Conservation (phyloP, 2,797 vertebrate genomes). For the Odontamblyopus lacepedii region DNA sequence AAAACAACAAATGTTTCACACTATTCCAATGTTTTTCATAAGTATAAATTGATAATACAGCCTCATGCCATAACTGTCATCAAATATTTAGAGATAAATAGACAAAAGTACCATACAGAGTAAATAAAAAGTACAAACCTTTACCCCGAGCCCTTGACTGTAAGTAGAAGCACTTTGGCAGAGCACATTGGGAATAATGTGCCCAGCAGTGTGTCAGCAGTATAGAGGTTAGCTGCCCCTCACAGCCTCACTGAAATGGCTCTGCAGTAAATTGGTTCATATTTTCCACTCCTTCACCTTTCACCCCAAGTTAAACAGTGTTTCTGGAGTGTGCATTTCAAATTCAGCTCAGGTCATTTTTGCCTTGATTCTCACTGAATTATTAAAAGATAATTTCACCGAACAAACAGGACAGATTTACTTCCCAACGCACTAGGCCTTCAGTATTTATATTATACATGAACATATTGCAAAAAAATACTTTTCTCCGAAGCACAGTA, state of each 20-base stretch:
- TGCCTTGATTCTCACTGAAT: slow-evolving; percentile 25
- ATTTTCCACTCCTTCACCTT: slow-evolving; percentile 21
- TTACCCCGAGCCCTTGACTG: slow-evolving; percentile 2
- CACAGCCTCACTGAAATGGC: slow-evolving; percentile 26
- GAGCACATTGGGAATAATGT: slow-evolving; percentile 21
- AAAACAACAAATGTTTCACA: background rate
- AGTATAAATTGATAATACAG: background rate
- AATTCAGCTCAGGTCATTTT: slow-evolving; percentile 22
- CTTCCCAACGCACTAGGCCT: slow-evolving; percentile 10
- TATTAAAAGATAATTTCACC: slow-evolving; percentile 21
- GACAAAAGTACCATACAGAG: background rate
- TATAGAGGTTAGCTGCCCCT: slow-evolving; percentile 32
- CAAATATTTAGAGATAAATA: background rate
- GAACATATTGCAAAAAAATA: background rate
- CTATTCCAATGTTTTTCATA: background rate
- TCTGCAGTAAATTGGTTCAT: slow-evolving; percentile 21
- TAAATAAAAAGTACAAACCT: background rate
- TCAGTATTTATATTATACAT: background rate
- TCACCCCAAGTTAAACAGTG: slow-evolving; percentile 23
- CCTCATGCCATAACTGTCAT: background rate
- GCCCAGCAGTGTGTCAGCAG: slow-evolving; percentile 19
- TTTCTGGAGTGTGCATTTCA: slow-evolving; percentile 21
- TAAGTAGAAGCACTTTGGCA: slow-evolving; percentile 16
- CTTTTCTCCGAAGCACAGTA: background rate
- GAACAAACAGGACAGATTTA: slow-evolving; percentile 15